Evolutionary conservation across 2,797 vertebrate species (phyloP).

Genomic region (Loriculus beryllinus): DNA sequence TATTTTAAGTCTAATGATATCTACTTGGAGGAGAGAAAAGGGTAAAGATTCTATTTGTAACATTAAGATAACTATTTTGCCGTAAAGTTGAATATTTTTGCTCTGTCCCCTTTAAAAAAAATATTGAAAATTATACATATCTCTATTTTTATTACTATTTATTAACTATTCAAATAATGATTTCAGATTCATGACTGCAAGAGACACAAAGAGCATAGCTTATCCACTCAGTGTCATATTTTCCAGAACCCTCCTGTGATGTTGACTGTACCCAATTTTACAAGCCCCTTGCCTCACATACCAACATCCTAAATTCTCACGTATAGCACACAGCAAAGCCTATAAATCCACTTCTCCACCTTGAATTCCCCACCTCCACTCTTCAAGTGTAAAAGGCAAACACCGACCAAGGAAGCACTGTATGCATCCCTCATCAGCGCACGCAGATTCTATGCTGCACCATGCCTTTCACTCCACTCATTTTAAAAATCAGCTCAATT

Average conservation of each 20-base stretch:
- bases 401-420: accelerated
- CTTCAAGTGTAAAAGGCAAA: neutral
- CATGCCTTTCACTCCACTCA: neutral
- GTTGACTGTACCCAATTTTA: neutral
- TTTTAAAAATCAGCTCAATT: neutral
- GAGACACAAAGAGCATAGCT: neutral
- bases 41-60: neutral
- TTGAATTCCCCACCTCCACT: neutral
- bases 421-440: accelerated
- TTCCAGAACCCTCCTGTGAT: neutral
- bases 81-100: neutral
- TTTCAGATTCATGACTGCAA: neutral
- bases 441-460: neutral
- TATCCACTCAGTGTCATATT: neutral
- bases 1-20: neutral
- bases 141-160: neutral
- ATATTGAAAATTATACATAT: neutral
- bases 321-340: neutral
- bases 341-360: neutral
- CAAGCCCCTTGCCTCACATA: neutral
- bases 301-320: neutral
- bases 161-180: neutral
- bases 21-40: neutral
- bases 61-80: neutral
- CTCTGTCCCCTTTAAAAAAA: neutral